These are phyloP conservation scores for Leuciscus waleckii DNA, from an alignment of 2,797 vertebrate genomes.

Conservation along the genomic window DNA sequence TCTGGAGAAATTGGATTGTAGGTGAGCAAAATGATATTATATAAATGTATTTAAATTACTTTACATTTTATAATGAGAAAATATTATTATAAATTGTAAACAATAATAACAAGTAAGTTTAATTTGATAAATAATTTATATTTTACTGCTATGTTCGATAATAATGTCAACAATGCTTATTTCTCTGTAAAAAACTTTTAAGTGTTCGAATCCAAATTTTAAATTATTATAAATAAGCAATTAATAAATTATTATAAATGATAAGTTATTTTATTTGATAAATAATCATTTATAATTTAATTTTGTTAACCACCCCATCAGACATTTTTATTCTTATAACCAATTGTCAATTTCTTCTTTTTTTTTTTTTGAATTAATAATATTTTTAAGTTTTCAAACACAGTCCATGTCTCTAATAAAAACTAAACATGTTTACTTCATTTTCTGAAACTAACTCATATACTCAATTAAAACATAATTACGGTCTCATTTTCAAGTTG, in stretches of 20 bases:
- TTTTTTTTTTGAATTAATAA: not conserved
- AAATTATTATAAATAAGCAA: not conserved
- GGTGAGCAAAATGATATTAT: no score
- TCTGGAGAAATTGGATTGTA: not conserved
- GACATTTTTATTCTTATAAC: not conserved
- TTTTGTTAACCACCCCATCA: not conserved
- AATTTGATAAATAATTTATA: not conserved
- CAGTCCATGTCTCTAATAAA: conserved; percentile 8
- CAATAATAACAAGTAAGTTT: not conserved
- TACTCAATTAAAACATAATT: not conserved
- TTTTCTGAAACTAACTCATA: not conserved
- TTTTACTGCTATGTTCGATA: not conserved
- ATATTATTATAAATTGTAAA: not conserved
- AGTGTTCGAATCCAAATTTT: not conserved
- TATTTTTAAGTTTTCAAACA: conserved; percentile 12
- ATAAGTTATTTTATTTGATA: not conserved
- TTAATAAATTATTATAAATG: not conserved
- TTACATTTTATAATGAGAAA: not conserved
- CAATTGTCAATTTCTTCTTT: no score
- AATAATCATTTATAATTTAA: not conserved
- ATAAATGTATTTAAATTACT: no score
- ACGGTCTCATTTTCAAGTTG: not conserved
- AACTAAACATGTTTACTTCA: not conserved
- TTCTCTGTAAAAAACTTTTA: not conserved
- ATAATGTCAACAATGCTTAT: not conserved